Percentiles rank a stretch among this genome's conserved stretches.
Conservation (phyloP, 2,113 vertebrate genomes). For the Amblyornis subalaris region DNA sequence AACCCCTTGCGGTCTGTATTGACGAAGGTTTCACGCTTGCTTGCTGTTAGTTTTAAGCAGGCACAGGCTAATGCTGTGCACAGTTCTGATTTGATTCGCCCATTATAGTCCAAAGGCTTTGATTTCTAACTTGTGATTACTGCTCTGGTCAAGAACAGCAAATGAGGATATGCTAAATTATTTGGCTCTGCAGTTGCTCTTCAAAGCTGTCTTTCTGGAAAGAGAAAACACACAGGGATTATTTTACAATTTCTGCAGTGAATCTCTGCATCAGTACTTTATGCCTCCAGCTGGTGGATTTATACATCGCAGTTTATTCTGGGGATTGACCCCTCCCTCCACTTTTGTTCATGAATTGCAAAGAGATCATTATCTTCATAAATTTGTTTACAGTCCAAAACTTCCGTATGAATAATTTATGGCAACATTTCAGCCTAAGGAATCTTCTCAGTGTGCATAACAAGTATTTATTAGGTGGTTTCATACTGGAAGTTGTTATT, state of each 20-base stretch:
- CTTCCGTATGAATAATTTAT: conserved; percentile 57
- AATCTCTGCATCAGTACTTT: conserved; percentile 12
- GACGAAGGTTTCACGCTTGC: neutral
- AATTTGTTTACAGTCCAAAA: conserved; percentile 59
- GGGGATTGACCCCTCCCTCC: conserved; percentile 30
- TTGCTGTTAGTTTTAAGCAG: conserved; percentile 18
- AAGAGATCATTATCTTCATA: conserved; percentile 57
- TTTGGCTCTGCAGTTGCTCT: conserved; percentile 30
- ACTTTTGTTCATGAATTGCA: conserved; percentile 54
- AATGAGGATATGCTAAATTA: conserved; percentile 19
- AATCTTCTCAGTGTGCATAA: conserved; percentile 46
- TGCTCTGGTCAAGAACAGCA: conserved; percentile 42
- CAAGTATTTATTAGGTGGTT: conserved; percentile 49
- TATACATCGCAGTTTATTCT: conserved; percentile 27
- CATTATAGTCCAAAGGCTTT: conserved; percentile 37
- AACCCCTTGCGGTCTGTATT: neutral
- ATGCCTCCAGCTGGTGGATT: conserved; percentile 29
- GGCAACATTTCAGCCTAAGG: conserved; percentile 27
- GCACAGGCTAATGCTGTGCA: conserved; percentile 6
- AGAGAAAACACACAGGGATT: neutral
- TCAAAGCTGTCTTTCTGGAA: conserved; percentile 26
- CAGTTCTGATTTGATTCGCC: conserved; percentile 20
- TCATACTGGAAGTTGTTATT: conserved; percentile 31
- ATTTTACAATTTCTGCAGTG: conserved; percentile 15
- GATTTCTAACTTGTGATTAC: conserved; percentile 33